Base-by-base conservation (phyloP, 2,888 invertebrate genomes). In the Apamea sordens region DNA sequence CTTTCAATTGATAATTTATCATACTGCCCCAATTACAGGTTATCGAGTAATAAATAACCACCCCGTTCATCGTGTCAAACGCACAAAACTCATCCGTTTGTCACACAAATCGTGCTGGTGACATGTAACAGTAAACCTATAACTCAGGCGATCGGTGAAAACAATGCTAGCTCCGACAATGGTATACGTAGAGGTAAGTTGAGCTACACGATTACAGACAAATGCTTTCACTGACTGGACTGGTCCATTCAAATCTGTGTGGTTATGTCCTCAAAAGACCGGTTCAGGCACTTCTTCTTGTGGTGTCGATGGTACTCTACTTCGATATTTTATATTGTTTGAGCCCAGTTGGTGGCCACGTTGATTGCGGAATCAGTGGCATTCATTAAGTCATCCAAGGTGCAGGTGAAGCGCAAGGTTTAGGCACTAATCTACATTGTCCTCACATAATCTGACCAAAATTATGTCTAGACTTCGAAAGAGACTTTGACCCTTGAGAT, bases 21-120 rank as follows among this genome's bases (percentile, higher is more conserved):
- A 56, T 15, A 63, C 72, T 69, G 47, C 41, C 83, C 86, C 41
- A 82, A 86, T 86, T 73, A 86, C 70, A 71, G 56, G 63, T 63
- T 77, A 69, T 69, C 47, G 15, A 24, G 32, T 73, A 78, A 65
- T 73, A 75, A 86, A 86, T 82, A 71, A 70, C n/a, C 15, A 21
- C 11, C 41, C 53, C 69, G 50, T 73, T 76, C 67, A 82, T 63
- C 47, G n/a, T 61, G 70, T 71, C 75, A 65, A 68, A 79, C 44
- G 74, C 71, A 73, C 73, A 56, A 53, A 65, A 65, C 41, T 67
- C 76, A 81, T 64, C n/a, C 13, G 59, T 71, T 67, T 86, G 71
- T 82, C 71, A 72, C 36, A 61, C 76, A 76, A 50, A 63, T 44
- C 56, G 28, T 71, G 73, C 47, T 76, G n/a, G 28, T 73, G 82